phyloP scores from a whole-genome alignment of 2,888 invertebrate genomes.

The Limnephilus auricula region DNA sequence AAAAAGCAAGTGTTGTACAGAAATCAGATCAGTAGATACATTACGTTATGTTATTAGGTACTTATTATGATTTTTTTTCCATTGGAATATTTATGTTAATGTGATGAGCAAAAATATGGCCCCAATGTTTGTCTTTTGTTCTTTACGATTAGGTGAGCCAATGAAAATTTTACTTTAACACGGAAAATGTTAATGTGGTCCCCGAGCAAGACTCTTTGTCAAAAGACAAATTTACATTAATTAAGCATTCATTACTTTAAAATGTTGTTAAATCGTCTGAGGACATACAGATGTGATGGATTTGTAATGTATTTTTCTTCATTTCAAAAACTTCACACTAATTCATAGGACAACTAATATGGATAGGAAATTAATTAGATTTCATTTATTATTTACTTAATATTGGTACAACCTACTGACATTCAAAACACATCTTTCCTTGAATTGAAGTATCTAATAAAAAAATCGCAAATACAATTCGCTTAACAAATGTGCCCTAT shows the following conservation, averaged over 20 bases:
- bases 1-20: background rate
- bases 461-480: background rate
- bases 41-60: background rate
- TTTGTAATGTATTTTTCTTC: background rate
- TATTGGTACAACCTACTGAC: background rate
- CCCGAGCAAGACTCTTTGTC: background rate
- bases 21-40: background rate
- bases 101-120: background rate
- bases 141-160: background rate
- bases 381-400: background rate
- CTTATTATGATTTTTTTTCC: background rate
- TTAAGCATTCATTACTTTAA: background rate
- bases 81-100: background rate
- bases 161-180: conserved; percentile 12
- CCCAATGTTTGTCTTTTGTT: background rate
- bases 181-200: conserved; percentile 11
- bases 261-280: too few species aligned
- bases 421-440: background rate
- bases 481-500: background rate
- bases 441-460: background rate
- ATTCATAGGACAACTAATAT: background rate
- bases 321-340: background rate
- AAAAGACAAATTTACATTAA: background rate
- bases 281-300: conserved; percentile 1
- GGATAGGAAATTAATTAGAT: background rate